phyloP scores from a whole-genome alignment of 2,797 vertebrate species.

The Fistularia commersonii region DNA sequence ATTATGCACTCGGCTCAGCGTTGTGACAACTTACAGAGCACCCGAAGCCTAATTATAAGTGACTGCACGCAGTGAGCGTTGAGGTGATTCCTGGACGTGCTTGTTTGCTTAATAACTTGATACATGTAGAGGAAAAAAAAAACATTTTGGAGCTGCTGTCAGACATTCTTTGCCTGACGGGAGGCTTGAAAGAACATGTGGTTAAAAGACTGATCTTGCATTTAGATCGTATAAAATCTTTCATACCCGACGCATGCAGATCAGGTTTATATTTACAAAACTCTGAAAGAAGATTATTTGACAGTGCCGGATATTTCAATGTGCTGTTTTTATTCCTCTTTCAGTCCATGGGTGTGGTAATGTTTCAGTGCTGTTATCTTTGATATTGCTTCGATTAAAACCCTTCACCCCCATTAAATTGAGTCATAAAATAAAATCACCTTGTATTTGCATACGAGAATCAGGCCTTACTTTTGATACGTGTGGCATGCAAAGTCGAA shows the following conservation, averaged over 20 bases:
- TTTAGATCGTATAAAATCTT: too few relatives aligned
- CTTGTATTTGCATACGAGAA: conserved; percentile 14
- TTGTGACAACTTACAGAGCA: too few relatives aligned
- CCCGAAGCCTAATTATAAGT: too few relatives aligned
- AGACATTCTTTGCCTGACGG: too few relatives aligned
- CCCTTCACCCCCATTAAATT: not conserved
- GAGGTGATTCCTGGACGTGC: too few relatives aligned
- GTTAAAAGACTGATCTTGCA: too few relatives aligned
- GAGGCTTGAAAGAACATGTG: too few relatives aligned
- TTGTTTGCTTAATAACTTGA: too few relatives aligned
- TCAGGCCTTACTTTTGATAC: not conserved
- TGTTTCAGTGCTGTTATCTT: conserved; percentile 36
- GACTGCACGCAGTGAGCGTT: too few relatives aligned
- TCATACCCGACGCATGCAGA: conserved; percentile 56
- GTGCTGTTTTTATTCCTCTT: conserved; percentile 14
- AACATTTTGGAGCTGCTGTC: too few relatives aligned
- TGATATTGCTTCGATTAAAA: conserved; percentile 60
- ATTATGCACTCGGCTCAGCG: too few relatives aligned
- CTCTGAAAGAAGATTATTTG: conserved; percentile 2
- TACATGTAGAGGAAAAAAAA: too few relatives aligned
- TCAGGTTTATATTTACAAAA: conserved; percentile 57
- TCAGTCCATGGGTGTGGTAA: conserved; percentile 12
- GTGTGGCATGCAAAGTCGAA: not conserved
- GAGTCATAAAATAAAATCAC: not conserved
- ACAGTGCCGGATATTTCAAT: not conserved